These are phyloP conservation scores for Pardosa pseudoannulata DNA, from an alignment of 2,888 invertebrate genomes.

Conservation along the genomic window DNA sequence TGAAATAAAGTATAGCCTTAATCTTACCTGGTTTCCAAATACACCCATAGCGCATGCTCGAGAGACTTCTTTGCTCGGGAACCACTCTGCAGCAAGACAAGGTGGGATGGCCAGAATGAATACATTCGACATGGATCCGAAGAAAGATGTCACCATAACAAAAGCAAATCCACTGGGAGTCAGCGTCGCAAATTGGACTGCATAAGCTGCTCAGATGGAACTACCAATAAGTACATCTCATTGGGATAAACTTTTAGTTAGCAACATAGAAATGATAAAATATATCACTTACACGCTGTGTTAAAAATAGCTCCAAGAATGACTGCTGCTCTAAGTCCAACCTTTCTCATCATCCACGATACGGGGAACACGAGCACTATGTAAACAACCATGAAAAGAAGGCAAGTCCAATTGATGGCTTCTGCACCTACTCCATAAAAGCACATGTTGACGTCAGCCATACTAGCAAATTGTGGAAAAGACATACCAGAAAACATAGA, in stretches of 20 bases:
- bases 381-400: conserved; percentile 98
- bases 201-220: conserved; percentile 80
- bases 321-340: conserved; percentile 80
- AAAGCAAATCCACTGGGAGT: conserved; percentile 77
- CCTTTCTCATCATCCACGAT: conserved; percentile 94
- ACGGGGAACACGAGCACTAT: conserved; percentile 98
- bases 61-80: conserved; percentile 78
- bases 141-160: conserved; percentile 78
- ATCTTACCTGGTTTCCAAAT: conserved; percentile 79
- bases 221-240: too few relatives aligned
- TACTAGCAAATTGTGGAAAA: conserved; percentile 97
- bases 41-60: conserved; percentile 79
- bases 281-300: conserved; percentile 76
- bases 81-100: conserved; percentile 78
- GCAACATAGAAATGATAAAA: background rate
- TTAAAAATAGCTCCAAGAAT: conserved; percentile 78
- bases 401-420: conserved; percentile 95
- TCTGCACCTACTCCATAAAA: conserved; percentile 77
- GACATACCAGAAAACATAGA: conserved; percentile 95
- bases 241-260: background rate
- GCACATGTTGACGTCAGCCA: conserved; percentile 87
- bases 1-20: too few relatives aligned
- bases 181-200: conserved; percentile 86
- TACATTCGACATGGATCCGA: conserved; percentile 78
- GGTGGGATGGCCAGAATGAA: conserved; percentile 79